phyloP scores from a whole-genome alignment of 64 coral and sea anemone genomes.

The Stichodactyla helianthus region DNA sequence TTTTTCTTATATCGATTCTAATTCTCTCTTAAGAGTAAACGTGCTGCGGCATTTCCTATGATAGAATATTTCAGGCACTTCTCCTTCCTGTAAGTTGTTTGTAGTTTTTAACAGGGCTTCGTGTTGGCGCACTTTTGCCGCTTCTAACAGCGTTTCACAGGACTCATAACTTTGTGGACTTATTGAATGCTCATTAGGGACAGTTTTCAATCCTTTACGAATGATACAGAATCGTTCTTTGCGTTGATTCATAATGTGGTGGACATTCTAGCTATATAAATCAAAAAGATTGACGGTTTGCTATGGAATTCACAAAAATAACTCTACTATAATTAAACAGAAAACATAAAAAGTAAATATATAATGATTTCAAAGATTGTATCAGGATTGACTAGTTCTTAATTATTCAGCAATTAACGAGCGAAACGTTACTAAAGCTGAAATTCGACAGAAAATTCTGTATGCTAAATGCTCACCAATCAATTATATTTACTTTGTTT shows the following conservation, averaged over 20 bases:
- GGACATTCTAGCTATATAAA: not conserved
- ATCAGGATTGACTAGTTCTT: too few species aligned
- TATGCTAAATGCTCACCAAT: too few species aligned
- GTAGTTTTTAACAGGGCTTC: conserved; percentile 10
- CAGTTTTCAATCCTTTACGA: not conserved
- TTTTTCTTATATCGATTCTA: not conserved
- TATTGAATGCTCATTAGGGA: conserved; percentile 15
- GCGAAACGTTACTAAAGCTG: too few species aligned
- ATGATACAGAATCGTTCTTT: conserved; percentile 14
- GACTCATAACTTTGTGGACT: conserved; percentile 29
- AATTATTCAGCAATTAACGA: too few species aligned
- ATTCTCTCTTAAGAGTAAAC: conserved; percentile 30
- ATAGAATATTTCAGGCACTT: conserved; percentile 21
- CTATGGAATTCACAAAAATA: too few species aligned
- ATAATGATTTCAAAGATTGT: too few species aligned
- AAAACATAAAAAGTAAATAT: too few species aligned
- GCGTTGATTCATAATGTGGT: not conserved
- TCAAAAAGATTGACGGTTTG: too few species aligned
- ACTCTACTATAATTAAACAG: too few species aligned
- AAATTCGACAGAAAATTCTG: too few species aligned
- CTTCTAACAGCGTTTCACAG: conserved; percentile 21
- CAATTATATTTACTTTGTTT: too few species aligned
- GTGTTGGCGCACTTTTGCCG: conserved; percentile 25
- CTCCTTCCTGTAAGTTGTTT: conserved; percentile 3
- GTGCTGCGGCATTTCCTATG: conserved; percentile 24